These are phyloP conservation scores for Chymomyza costata DNA, from an alignment of 1,140 invertebrate genomes.

Conservation along the genomic window DNA sequence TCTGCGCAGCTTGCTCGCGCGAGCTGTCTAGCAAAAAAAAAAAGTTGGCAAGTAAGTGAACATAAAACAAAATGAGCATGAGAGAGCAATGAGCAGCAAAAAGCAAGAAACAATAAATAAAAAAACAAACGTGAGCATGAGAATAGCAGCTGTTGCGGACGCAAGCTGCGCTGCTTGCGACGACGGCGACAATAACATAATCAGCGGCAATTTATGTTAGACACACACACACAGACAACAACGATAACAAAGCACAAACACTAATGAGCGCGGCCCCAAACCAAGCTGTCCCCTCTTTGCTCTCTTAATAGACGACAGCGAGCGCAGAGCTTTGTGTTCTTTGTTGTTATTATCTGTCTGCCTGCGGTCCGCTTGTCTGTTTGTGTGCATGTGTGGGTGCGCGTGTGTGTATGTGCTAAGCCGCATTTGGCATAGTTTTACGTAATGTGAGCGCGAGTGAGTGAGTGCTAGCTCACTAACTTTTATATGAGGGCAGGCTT, in stretches of 20 bases:
- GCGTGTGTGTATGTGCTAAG: constrained; percentile 37
- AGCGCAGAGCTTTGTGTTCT: no score
- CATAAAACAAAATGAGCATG: no score
- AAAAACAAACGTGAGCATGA: constrained; percentile 19
- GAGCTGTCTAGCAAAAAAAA: no score
- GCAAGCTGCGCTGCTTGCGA: constrained; percentile 19
- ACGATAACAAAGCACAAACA: constrained; percentile 13
- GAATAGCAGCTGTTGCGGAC: constrained; percentile 41
- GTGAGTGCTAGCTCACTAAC: background rate
- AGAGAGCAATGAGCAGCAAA: constrained; percentile 32
- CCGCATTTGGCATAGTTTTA: constrained; percentile 67
- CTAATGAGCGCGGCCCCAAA: constrained; percentile 25
- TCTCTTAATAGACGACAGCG: constrained; percentile 1
- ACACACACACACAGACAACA: background rate
- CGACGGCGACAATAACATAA: constrained; percentile 50
- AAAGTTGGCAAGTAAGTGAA: no score
- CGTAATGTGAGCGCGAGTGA: constrained; percentile 38
- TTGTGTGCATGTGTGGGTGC: constrained; percentile 34
- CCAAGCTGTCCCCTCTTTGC: constrained; percentile 15
- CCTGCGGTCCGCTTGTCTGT: no score
- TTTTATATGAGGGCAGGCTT: constrained; percentile 29
- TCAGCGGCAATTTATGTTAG: constrained; percentile 59
- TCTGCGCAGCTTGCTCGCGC: constrained; percentile 48
- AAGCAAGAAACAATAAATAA: constrained; percentile 25
- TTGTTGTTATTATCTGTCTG: no score